phyloP scores from a whole-genome alignment of 1,140 invertebrate genomes.

The Nasonia vitripennis region DNA sequence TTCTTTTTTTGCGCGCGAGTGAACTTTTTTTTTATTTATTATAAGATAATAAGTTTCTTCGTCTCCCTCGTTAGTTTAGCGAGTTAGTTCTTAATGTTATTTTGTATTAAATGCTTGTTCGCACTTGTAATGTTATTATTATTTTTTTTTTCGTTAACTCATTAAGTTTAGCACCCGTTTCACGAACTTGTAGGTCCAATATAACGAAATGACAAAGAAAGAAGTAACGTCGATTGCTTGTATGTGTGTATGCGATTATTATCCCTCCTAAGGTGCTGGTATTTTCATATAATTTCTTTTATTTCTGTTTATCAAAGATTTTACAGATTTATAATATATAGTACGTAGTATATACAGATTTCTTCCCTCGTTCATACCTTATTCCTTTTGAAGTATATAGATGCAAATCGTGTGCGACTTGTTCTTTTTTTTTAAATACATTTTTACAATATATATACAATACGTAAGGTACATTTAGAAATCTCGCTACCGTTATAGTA shows the following conservation, averaged over 20 bases:
- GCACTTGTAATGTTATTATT: constrained; percentile 11
- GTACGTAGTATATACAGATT: constrained; percentile 40
- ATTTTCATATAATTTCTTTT: constrained; percentile 4
- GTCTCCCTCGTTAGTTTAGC: constrained; percentile 23
- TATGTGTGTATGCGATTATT: constrained; percentile 38
- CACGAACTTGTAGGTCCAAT: constrained; percentile 46
- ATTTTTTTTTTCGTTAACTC: constrained; percentile 9
- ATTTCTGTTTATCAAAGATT: constrained; percentile 44
- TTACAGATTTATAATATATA: constrained; percentile 44
- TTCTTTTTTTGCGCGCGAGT: constrained; percentile 29
- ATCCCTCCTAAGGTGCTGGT: constrained; percentile 24
- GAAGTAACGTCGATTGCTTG: constrained; percentile 35
- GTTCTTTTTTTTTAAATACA: constrained; percentile 43
- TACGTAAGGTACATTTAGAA: constrained; percentile 44
- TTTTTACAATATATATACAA: constrained; percentile 49
- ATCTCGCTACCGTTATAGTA: constrained; percentile 42
- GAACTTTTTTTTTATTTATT: constrained; percentile 24
- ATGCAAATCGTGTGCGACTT: constrained; percentile 1
- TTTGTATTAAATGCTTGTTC: constrained; percentile 32
- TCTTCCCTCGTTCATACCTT: not conserved
- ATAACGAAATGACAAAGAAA: constrained; percentile 25
- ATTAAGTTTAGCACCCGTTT: constrained; percentile 47
- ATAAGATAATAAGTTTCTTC: constrained; percentile 28
- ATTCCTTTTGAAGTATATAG: constrained; percentile 16
- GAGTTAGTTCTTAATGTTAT: constrained; percentile 30